Evolutionary conservation across 1,140 invertebrate genomes (phyloP).

Genomic region (Vanessa tameamea): DNA sequence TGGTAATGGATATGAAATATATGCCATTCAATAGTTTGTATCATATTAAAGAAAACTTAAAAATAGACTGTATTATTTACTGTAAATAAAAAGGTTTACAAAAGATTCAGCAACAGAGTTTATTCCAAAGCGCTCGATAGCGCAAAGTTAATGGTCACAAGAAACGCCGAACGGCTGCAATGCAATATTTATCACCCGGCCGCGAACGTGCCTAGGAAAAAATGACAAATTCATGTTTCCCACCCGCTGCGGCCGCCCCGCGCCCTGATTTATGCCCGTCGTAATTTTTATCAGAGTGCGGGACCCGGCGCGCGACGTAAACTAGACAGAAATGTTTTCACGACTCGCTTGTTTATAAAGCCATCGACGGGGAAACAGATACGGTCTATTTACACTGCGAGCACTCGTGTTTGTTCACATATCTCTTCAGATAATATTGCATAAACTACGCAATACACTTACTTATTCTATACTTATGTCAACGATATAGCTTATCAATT

Average conservation of each 20-base stretch:
- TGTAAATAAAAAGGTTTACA: background rate
- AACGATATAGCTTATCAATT: constrained; percentile 43
- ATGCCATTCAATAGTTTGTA: no score
- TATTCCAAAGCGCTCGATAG: constrained; percentile 42
- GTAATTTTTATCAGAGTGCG: constrained; percentile 76
- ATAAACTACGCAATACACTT: constrained; percentile 65
- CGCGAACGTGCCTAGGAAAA: constrained; percentile 76
- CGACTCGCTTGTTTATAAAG: constrained; percentile 76
- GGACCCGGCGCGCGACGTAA: constrained; percentile 59
- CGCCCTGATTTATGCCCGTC: constrained; percentile 68
- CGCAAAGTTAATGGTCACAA: constrained; percentile 65
- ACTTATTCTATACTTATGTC: constrained; percentile 55
- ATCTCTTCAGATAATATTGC: constrained; percentile 72
- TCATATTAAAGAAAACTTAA: background rate
- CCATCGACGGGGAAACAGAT: constrained; percentile 74
- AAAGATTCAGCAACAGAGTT: constrained; percentile 17
- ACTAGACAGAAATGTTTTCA: constrained; percentile 76
- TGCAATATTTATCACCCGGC: constrained; percentile 77
- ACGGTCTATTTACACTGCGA: constrained; percentile 67
- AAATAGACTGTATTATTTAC: background rate
- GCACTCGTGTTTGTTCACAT: constrained; percentile 63
- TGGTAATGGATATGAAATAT: no score
- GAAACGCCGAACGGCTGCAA: constrained; percentile 67
- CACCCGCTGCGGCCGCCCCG: constrained; percentile 43
- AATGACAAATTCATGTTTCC: constrained; percentile 79